phyloP scores from a whole-genome alignment of 1,140 invertebrate species.

The Chlorops oryzae region DNA sequence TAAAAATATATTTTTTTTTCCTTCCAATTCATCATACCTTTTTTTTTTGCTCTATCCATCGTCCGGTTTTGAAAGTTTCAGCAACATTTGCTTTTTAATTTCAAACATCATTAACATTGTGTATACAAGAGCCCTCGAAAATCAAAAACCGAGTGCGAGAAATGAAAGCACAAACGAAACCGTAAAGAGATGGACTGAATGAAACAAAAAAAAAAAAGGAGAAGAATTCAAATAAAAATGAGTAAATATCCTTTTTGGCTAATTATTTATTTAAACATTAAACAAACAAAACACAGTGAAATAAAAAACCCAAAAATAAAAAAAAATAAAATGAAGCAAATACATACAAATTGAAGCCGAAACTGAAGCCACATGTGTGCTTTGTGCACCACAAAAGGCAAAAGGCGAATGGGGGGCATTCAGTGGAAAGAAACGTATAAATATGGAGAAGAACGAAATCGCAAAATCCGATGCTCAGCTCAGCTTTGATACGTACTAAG shows the following conservation, averaged over 20 bases:
- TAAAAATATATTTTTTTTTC: not conserved
- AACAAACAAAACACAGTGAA: slow-evolving; percentile 31
- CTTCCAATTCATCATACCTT: not conserved
- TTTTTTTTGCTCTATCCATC: slow-evolving; percentile 2
- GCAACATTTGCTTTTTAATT: slow-evolving; percentile 19
- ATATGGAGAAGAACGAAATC: too few relatives aligned
- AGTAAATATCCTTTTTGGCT: slow-evolving; percentile 41
- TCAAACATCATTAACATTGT: slow-evolving; percentile 21
- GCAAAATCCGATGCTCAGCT: too few relatives aligned
- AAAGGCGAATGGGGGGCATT: too few relatives aligned
- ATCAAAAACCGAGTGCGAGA: not conserved
- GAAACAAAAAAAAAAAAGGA: not conserved
- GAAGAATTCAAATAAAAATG: not conserved
- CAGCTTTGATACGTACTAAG: too few relatives aligned
- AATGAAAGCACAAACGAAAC: not conserved
- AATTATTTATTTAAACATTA: slow-evolving; percentile 49
- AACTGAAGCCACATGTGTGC: too few relatives aligned
- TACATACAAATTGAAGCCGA: too few relatives aligned
- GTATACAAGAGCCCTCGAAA: slow-evolving; percentile 5
- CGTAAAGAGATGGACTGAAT: not conserved
- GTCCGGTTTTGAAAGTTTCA: too few relatives aligned
- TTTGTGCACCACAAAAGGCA: too few relatives aligned
- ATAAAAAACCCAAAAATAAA: not conserved
- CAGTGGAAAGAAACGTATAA: too few relatives aligned
- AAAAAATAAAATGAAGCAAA: slow-evolving; percentile 3